phyloP scores from a whole-genome alignment of 2,113 vertebrate species.

The Martes martes region DNA sequence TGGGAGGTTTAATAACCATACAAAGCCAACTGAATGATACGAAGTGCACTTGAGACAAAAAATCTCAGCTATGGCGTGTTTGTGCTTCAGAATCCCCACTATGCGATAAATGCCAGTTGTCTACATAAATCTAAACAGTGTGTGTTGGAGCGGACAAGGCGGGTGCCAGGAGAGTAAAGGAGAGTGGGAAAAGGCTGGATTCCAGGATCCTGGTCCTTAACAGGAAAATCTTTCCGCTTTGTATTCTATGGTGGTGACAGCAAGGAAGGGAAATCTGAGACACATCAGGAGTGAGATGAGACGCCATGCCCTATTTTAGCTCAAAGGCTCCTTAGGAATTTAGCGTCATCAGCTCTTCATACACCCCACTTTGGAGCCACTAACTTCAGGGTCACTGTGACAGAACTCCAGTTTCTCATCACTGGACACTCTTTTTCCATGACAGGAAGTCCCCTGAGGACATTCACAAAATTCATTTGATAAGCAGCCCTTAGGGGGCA shows the following conservation, averaged over 20 bases:
- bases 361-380: not conserved
- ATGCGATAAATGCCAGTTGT: not conserved
- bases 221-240: not conserved
- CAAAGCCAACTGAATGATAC: not conserved
- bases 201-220: not conserved
- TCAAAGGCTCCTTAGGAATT: conserved; percentile 45
- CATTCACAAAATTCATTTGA: not conserved
- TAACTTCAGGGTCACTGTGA: not conserved
- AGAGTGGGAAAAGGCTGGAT: not conserved
- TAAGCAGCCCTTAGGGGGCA: not conserved
- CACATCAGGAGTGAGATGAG: not conserved
- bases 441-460: not conserved
- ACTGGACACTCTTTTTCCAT: not conserved
- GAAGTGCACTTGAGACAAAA: not conserved
- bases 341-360: not conserved
- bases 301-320: conserved; percentile 19
- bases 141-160: not conserved
- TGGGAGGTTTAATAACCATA: not conserved
- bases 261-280: conserved; percentile 16
- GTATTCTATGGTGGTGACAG: not conserved
- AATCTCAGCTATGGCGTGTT: not conserved
- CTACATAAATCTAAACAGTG: not conserved
- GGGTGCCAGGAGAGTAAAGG: not conserved
- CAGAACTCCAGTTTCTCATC: not conserved
- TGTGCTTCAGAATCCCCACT: not conserved